Evolutionary conservation across 2,888 invertebrate genomes (phyloP), one percentile per base, ranked within the genome.

Genomic region (Myopa testacea): DNA sequence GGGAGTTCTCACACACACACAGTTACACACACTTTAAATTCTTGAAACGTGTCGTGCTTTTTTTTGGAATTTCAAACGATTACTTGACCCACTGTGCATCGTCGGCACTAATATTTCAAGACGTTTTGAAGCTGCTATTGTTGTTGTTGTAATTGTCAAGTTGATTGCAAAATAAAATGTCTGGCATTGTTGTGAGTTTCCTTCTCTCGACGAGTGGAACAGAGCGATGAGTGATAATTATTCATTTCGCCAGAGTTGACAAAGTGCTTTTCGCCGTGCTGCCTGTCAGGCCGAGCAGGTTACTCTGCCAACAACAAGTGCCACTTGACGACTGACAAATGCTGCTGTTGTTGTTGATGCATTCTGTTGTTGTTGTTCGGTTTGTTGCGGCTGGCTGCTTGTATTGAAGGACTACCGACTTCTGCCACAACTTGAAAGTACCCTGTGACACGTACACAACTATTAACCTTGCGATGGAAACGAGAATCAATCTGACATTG

Each of bases 401-500:
- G 26, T 26, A 26, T 26, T 26, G 26, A 26, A 26, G 26, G 26
- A 26, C 26, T 26, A 45, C 10, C 4, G 6, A 6, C 1, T 45
- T 6, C 78, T 74, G 78, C 69, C 52, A 70, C 67, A 72, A 71
- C 75, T 68, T 78, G 76, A 40, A 67, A 50, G 65, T 78, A 72
- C 5, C 40, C 4, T 65, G 65, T 40, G 68, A 69, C 73, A 76
- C 72, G 72, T 75, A 45, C 45, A 45, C 3, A 45, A 10, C 45
- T 45, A 45, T 81, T 80, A 83, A 82, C 84, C 85, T 85, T 84
- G 81, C 45, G n/a, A 81, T 74, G 78, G 84, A 81, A 85, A 84
- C 85, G 83, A 85, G 82, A 85, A 85, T 84, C 83, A 84, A 84
- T 84, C 85, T 85, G 85, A 86, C 86, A 86, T 86, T 85, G 86